Percentiles rank a stretch among this genome's conserved stretches.
Conservation (phyloP, 2,888 invertebrate species). For the Auanema sp. region DNA sequence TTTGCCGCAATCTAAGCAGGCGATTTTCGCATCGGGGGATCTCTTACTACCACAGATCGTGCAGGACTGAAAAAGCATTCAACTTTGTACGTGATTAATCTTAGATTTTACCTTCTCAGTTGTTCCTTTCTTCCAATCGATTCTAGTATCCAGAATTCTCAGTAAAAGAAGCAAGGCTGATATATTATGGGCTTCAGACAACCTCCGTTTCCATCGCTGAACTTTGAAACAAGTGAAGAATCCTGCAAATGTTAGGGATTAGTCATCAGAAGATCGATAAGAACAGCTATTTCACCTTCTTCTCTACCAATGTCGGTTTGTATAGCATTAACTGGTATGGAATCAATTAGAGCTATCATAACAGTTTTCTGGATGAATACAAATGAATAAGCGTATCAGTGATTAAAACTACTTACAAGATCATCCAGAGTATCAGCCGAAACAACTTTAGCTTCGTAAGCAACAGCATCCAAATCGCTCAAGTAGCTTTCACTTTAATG, state of each 20-base stretch:
- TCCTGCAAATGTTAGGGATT: constrained; percentile 14
- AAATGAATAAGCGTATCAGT: background rate
- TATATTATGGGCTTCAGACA: constrained; percentile 22
- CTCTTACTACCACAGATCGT: constrained; percentile 14
- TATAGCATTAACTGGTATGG: no score
- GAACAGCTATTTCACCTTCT: background rate
- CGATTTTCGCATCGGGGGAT: constrained; percentile 14
- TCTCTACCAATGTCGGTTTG: no score
- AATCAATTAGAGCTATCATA: no score
- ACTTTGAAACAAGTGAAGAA: constrained; percentile 27
- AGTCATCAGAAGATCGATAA: background rate
- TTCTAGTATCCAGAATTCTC: constrained; percentile 29
- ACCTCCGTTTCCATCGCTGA: constrained; percentile 23
- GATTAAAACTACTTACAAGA: constrained; percentile 7
- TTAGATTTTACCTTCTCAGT: constrained; percentile 10
- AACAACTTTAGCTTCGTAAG: constrained; percentile 16
- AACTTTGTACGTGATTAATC: no score
- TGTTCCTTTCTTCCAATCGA: constrained; percentile 22
- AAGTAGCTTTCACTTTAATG: constrained; percentile 10
- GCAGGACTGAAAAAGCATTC: constrained; percentile 4
- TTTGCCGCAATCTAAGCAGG: constrained; percentile 9
- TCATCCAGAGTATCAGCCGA: constrained; percentile 11
- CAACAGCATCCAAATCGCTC: constrained; percentile 6
- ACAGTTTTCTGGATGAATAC: background rate
- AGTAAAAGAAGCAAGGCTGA: constrained; percentile 33